Evolutionary conservation across 2,113 vertebrate genomes (phyloP).

Genomic region (Columba janthina): DNA sequence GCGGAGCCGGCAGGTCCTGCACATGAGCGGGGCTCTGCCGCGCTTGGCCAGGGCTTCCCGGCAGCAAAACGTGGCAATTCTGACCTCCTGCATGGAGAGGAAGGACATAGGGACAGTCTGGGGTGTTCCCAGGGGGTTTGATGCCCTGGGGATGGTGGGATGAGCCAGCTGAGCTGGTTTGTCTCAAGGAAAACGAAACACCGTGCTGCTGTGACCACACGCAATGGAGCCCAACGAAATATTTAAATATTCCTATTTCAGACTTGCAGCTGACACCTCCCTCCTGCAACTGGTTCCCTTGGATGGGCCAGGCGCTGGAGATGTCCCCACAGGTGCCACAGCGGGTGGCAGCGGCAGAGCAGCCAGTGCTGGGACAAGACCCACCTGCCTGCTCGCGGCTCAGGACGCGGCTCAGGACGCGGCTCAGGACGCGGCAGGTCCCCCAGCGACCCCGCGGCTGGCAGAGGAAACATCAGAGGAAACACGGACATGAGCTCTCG

Average conservation of each 20-base stretch:
- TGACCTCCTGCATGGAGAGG: not conserved
- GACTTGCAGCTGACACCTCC: not conserved
- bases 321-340: not conserved
- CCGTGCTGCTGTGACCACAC: fast-evolving
- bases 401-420: not conserved
- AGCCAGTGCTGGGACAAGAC: not conserved
- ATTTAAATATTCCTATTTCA: not conserved
- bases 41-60: not conserved
- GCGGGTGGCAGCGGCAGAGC: not conserved
- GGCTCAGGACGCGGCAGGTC: not conserved
- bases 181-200: not conserved
- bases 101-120: not conserved
- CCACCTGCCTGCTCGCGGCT: not conserved
- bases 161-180: not conserved
- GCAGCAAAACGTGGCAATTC: fast-evolving
- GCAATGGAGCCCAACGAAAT: not conserved
- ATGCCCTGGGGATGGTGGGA: not conserved
- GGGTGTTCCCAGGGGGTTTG: not conserved
- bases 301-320: not conserved
- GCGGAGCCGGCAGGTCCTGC: not conserved
- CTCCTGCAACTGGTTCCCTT: not conserved
- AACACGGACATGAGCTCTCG: not conserved
- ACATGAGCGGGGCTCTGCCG: not conserved
- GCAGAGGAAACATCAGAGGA: not conserved
- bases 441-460: not conserved